Base-by-base conservation (phyloP, 35 echinoderm and acorn worm species). In the Ptychodera flava region DNA sequence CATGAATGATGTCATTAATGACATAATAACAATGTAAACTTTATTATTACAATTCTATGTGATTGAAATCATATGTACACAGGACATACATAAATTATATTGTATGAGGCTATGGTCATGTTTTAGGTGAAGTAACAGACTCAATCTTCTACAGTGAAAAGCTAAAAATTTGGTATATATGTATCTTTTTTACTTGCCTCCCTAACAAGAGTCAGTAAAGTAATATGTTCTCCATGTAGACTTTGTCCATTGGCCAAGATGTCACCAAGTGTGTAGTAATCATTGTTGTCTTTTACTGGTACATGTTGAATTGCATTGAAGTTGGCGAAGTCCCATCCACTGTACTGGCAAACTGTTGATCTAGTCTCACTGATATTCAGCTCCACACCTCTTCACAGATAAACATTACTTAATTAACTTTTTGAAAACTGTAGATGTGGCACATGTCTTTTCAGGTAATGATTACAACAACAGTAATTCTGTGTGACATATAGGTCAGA, bases 341-440 rank as follows among this genome's bases (percentile, higher is more conserved):
- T 88, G 79, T 92, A 92, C 1, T 92, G 88, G 29, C 84, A 34
- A 27, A 99, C 16, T 31, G 83, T 85, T 28, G 96, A 99, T 45
- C 94, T 86, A 28, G 80, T 90, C 79, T 99, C 96, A 87, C 96
- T 99, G 16, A 94, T 53, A 52, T 37, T 94, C 76, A 99, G 85
- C 83, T 94, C 90, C 76, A 92, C 94, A 77, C 85, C 78, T 31
- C 96, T 99, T 78, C 31, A 6, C 29, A 38, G 22, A 81, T 81
- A 81, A 1, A 81, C 16, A 32, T 77, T 15, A 77, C 15, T 15
- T 15, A 77, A 77, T 77, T 77, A 77, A 79, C 32, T 6, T 79
- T 79, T 28, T 30, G 1, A 79, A 28, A 79, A 30, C 6, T 1
- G 32, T 6, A 79, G 32, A 79, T 30, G 1, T 79, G 32, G 27